Base-by-base conservation (phyloP, 2,888 invertebrate species). In the Malacosoma neustria region DNA sequence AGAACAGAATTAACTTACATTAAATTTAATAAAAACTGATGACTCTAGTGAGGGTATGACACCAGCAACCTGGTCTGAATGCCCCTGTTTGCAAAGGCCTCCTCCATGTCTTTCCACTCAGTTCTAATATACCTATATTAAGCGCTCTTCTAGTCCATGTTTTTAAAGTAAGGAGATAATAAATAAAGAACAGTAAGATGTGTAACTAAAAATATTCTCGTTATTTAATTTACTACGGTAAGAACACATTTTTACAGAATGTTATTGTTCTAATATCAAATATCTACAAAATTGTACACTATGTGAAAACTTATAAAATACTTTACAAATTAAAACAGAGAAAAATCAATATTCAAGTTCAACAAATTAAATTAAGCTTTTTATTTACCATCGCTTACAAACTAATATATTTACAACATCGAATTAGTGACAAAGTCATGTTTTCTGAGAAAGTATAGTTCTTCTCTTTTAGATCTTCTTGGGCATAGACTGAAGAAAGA, bases 221-320 rank as follows among this genome's bases (percentile, higher is more conserved):
- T 85, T 85, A 87, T 87, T 87, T 87, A 87, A 87, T 87, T 87
- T 86, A 87, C 84, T 86, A 86, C 60, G 67, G 72, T 85, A 86
- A 87, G 87, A 87, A 87, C 86, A 87, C 86, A 86, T 85, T 84
- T 85, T 86, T 85, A 87, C 85, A 87, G 74, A 82, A 82, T 86
- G 85, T 87, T 87, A 86, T 77, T 79, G 70, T 70, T 67, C 82
- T 84, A 80, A 77, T 73, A 22, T 22, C 22, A 63, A 73, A 68
- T 85, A 84, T 86, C 81, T 85, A 86, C 84, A 84, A 80, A 77
- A 80, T 82, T 86, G 79, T 87, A 87, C 87, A 87, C 77, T 82
- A 86, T 69, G 72, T 79, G 76, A 81, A 80, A 82, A 72, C 81
- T 80, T 84, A 80, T 40, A 53, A 68, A 65, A 64, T 72, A 77